Evolutionary conservation across 2,113 vertebrate genomes (phyloP).

Genomic region (Tachuris rubrigastra): DNA sequence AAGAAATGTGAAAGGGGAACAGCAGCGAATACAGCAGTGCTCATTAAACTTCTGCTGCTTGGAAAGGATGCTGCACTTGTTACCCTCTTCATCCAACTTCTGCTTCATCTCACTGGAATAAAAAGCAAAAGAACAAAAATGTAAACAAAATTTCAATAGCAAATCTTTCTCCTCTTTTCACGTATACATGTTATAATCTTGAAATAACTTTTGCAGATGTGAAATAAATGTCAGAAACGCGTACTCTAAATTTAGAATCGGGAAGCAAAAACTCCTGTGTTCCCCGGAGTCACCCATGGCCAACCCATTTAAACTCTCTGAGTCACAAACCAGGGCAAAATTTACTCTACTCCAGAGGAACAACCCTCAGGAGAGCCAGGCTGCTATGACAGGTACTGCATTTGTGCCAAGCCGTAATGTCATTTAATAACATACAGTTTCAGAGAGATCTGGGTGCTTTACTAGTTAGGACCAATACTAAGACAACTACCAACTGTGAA

Average conservation of each 20-base stretch:
- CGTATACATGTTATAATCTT: not conserved
- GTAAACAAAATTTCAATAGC: not conserved
- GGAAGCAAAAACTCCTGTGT: not conserved
- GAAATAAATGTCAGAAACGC: not conserved
- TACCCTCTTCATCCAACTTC: constrained; percentile 92
- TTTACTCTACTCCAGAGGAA: not conserved
- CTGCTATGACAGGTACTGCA: not conserved
- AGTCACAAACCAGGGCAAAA: not conserved
- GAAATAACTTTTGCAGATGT: not conserved
- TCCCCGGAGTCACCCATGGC: not conserved
- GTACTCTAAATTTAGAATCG: not conserved
- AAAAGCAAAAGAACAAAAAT: not conserved
- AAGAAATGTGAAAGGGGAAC: constrained; percentile 92
- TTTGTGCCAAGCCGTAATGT: not conserved
- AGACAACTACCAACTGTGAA: not conserved
- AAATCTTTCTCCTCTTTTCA: not conserved
- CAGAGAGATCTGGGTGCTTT: not conserved
- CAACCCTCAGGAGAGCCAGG: not conserved
- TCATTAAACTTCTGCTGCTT: constrained; percentile 93
- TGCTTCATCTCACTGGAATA: constrained; percentile 91
- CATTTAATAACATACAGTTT: not conserved
- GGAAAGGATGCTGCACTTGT: constrained; percentile 91
- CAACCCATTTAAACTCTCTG: not conserved
- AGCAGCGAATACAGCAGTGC: constrained; percentile 97
- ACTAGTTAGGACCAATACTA: not conserved